Conservation (phyloP, 2,888 invertebrate genomes). For the Cryptosula pallasiana region DNA sequence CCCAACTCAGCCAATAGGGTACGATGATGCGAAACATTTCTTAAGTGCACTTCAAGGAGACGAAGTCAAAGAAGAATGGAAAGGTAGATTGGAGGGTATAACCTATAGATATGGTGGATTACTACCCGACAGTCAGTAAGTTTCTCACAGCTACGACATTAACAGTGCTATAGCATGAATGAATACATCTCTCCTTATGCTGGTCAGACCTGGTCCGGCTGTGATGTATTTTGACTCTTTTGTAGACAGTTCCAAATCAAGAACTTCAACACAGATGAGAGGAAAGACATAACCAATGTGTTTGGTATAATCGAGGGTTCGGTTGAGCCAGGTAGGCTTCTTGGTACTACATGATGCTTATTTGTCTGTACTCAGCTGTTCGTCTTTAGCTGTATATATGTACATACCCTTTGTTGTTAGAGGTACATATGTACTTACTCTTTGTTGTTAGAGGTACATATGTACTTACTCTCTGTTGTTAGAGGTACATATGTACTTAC, state of each 20-base stretch:
- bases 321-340: constrained; percentile 18
- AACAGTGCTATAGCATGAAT: no score
- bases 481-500: no score
- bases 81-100: constrained; percentile 25
- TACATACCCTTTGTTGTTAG: not conserved
- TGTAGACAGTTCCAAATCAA: not conserved
- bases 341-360: no score
- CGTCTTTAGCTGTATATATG: not conserved
- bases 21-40: constrained; percentile 47
- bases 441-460: no score
- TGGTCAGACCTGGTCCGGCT: no score
- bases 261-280: constrained; percentile 1
- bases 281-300: constrained; percentile 12
- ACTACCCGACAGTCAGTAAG: not conserved
- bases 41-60: constrained; percentile 29
- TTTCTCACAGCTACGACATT: no score
- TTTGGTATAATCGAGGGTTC: constrained; percentile 18
- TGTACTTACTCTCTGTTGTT: no score
- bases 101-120: constrained; percentile 27
- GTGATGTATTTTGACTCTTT: no score
- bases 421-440: constrained; percentile 21
- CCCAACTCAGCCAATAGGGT: constrained; percentile 53
- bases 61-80: constrained; percentile 21
- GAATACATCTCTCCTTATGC: no score
- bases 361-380: not conserved